These are phyloP conservation scores for Phyllotreta striolata DNA, from an alignment of 2,888 invertebrate genomes.

Conservation along the genomic window DNA sequence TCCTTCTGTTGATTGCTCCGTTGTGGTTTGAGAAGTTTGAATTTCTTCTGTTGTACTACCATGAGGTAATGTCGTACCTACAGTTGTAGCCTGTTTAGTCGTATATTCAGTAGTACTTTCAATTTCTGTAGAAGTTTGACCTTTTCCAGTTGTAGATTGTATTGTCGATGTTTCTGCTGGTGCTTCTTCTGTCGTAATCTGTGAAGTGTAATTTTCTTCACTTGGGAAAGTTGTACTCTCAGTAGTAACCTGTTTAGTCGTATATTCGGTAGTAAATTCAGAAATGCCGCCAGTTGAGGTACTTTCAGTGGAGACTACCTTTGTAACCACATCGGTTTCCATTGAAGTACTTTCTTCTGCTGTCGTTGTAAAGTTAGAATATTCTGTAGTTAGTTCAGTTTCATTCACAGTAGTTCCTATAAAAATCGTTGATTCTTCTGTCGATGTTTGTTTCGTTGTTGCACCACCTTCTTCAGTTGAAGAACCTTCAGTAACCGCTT, in stretches of 20 bases:
- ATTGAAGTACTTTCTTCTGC: no score
- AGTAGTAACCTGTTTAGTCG: not conserved
- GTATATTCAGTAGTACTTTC: no score
- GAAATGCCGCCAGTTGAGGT: not conserved
- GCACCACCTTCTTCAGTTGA: not conserved
- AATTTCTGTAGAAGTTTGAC: not conserved
- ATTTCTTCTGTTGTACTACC: no score
- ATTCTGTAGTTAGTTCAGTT: constrained; percentile 4
- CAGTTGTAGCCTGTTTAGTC: no score
- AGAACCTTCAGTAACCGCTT: not conserved
- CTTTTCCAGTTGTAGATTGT: not conserved
- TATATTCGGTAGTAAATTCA: constrained; percentile 2
- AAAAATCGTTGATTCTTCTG: constrained; percentile 9
- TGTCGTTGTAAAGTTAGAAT: no score
- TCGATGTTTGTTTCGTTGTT: not conserved
- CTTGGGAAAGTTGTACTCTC: constrained; percentile 6
- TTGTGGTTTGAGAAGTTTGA: no score
- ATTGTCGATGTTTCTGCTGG: not conserved
- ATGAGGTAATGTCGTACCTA: no score
- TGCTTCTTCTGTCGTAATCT: not conserved
- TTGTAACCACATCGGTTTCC: no score
- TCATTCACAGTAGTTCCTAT: no score
- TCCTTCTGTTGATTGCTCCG: constrained; percentile 1
- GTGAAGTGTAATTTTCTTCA: constrained; percentile 44
- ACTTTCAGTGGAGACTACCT: no score